Base-by-base conservation (phyloP, 2,113 vertebrate species). In the Herpailurus yagouaroundi region DNA sequence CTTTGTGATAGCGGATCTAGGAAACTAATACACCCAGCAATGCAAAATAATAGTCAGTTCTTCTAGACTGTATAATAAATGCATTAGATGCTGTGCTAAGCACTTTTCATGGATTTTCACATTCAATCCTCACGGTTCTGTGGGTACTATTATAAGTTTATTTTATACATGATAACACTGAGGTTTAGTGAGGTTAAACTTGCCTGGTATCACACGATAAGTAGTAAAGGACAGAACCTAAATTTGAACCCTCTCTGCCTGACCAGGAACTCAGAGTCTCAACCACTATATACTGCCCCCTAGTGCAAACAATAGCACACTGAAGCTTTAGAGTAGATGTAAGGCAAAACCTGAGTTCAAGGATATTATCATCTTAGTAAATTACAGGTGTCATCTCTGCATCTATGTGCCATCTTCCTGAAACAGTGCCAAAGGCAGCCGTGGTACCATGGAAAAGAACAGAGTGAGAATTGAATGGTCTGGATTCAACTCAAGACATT, bases 301-400 rank as follows among this genome's bases (percentile, higher is more conserved):
- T n/a, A 1, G 14, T 45, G 12, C 29, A 16, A 38, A 14, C 0
- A 33, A 25, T 15, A 48, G 4, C 5, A 25, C 4, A 25, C 11
- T 21, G 5, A 27, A 48, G 12, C 23, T 25, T 90, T 55, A 41
- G 3, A 33, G 63, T 52, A 92, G 82, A 57, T 29, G 3, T 52
- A 57, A 25, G 29, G 29, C 27, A 55, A 89, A 66, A 68, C 16
- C 29, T 3, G 1, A 52, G 23, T 80, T 82, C 31, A 57, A 77
- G 19, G 33, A 18, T 71, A 55, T 25, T 50, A 14, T 27, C 21
- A 80, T 52, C 29, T 91, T 33, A 50, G 63, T 91, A 82, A 71
- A 84, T 0, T 12, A 76, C 12, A 79, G 4, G 1, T 13, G 18
- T 63, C 5, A 19, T 66, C 5, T 48, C 64, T 64, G 12, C 19